Base-by-base conservation (phyloP, 2,888 invertebrate species). In the Halictus quadricinctus region DNA sequence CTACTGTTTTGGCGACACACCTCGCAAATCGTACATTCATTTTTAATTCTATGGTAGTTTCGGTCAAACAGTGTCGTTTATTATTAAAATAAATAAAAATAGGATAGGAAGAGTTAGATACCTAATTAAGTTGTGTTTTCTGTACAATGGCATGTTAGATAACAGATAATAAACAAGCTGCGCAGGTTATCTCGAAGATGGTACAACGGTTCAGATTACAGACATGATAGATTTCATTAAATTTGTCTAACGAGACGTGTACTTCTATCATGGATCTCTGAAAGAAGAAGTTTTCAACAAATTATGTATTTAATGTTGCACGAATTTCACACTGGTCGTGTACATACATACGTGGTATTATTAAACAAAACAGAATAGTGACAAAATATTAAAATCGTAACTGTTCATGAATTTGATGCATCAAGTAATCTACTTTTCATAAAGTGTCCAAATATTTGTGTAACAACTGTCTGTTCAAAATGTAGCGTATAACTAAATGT, bases 201-300 rank as follows among this genome's bases (percentile, higher is more conserved):
- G 43, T 43, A 64, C 41, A 75, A 43, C 25, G 76, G 60, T 15
- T 48, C 29, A 64, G 76, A 76, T 76, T 76, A 76, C 76, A 46
- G 29, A 46, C 3, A 48, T n/a, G 76, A 76, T 76, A 76, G 64
- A 76, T 76, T 64, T 46, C 46, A 7, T 76, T 64, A 29, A 29
- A 29, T 36, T 66, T 36, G 36, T 18, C 36, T 66, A 66, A 66
- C 29, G 29, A 76, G 64, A 48, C 15, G 12, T 43, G 41, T 10
- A 10, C 75, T 76, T 48, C 13, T 76, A 64, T 64, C 76, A 76
- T 36, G 29, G 29, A 76, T 64, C 36, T 64, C 64, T 13, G 18
- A 64, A 8, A 69, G 41, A 43, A 41, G 48, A 76, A 64, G 36
- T 48, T 29, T 73, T 73, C 50, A 29, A 72, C 48, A 72, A 50